These are phyloP conservation scores for Plutella xylostella DNA, from an alignment of 2,888 invertebrate species.

Conservation along the genomic window DNA sequence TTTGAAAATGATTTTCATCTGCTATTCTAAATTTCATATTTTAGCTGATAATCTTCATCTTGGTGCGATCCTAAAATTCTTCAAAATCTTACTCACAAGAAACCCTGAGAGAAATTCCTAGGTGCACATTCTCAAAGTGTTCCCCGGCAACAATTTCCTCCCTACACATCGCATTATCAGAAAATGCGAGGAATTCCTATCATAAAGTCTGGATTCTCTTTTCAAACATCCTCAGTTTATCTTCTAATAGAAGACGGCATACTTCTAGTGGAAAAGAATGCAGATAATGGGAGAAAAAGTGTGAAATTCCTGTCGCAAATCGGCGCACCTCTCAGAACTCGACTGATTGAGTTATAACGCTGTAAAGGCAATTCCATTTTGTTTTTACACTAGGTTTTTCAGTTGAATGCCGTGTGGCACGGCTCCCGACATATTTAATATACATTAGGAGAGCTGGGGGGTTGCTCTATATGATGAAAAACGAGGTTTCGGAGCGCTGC, in stretches of 20 bases:
- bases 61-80: too few relatives aligned
- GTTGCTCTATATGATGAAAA: too few relatives aligned
- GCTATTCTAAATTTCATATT: too few relatives aligned
- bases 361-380: slow-evolving; percentile 59
- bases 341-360: slow-evolving; percentile 65
- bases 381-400: slow-evolving; percentile 60
- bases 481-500: too few relatives aligned
- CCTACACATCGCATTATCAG: slow-evolving; percentile 17
- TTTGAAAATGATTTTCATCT: too few relatives aligned
- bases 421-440: slow-evolving; percentile 45
- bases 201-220: slow-evolving; percentile 37
- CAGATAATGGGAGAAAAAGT: slow-evolving; percentile 57
- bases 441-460: slow-evolving; percentile 53
- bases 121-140: too few relatives aligned
- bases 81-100: too few relatives aligned
- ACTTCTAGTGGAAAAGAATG: slow-evolving; percentile 39
- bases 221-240: slow-evolving; percentile 25
- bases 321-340: slow-evolving; percentile 30
- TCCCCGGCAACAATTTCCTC: too few relatives aligned
- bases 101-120: too few relatives aligned
- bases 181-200: slow-evolving; percentile 40
- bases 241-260: slow-evolving; percentile 36
- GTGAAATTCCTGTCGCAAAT: slow-evolving; percentile 51
- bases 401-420: slow-evolving; percentile 45
- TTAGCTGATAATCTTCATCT: too few relatives aligned